Percentiles rank a stretch among this genome's conserved stretches.
Conservation (phyloP, 2,888 invertebrate genomes). For the Ochlodes sylvanus region DNA sequence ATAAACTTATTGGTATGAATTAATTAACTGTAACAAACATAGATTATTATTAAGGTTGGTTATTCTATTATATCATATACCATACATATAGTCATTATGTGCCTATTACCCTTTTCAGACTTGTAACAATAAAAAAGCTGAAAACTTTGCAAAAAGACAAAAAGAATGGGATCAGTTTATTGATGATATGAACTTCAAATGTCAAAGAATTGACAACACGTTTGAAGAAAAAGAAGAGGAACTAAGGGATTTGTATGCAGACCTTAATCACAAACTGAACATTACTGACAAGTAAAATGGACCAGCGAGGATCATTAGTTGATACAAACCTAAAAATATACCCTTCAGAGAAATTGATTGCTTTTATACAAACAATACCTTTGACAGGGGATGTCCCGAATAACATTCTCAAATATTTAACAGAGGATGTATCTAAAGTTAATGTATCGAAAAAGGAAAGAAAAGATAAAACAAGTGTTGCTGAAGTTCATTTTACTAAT, state of each 20-base stretch:
- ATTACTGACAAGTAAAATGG: slow-evolving; percentile 81
- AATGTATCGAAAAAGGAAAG: slow-evolving; percentile 19
- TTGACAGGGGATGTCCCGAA: slow-evolving; percentile 76
- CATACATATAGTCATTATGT: too few species aligned
- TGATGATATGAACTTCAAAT: slow-evolving; percentile 91
- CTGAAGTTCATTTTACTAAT: slow-evolving; percentile 52
- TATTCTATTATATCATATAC: too few species aligned
- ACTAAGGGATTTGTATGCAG: slow-evolving; percentile 89
- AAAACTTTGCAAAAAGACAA: slow-evolving; percentile 66
- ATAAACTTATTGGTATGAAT: too few species aligned
- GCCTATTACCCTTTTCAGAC: slow-evolving; percentile 51
- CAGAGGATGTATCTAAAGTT: slow-evolving; percentile 43
- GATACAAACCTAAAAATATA: slow-evolving; percentile 87
- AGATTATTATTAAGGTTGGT: too few species aligned
- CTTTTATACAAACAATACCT: slow-evolving; percentile 82
- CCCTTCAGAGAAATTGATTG: slow-evolving; percentile 84
- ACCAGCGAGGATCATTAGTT: slow-evolving; percentile 85
- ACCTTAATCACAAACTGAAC: slow-evolving; percentile 90
- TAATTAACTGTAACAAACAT: too few species aligned
- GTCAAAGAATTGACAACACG: slow-evolving; percentile 90
- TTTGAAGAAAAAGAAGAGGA: slow-evolving; percentile 93
- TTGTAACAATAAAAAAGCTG: slow-evolving; percentile 56
- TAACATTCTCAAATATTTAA: slow-evolving; percentile 73
- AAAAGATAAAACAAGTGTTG: neutral
- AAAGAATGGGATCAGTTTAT: slow-evolving; percentile 90